Evolutionary conservation across 2,888 invertebrate species (phyloP), one percentile per base, ranked within the genome.

Genomic region (Colostygia pectinataria): DNA sequence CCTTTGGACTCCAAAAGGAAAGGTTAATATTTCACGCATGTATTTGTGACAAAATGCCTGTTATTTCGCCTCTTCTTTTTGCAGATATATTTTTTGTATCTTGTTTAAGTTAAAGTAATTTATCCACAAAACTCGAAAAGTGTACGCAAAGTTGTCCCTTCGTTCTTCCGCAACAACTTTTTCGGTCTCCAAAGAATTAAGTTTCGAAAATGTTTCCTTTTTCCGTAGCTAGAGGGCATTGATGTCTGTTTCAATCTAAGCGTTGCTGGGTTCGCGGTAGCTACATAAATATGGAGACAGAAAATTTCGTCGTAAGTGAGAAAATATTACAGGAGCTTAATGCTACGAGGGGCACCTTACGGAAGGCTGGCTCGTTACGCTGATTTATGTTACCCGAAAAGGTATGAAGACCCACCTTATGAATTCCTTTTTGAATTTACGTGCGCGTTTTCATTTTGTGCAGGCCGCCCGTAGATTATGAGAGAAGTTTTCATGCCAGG

Each of bases 241-340:
- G 15, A 29, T 47, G 33, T 39, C 32, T 23, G 13, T 39, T 39
- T 36, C 23, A 31, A 50, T 50, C 50, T 40, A 45, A 44, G 20
- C 20, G 41, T 12, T 41, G 23, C 2, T 40, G 14, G 13, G 33
- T 43, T 34, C 38, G 18, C 13, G 46, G 32, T 28, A 15, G 27
- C 23, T 66, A 75, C 79, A 77, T 86, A 87, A 89, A 87, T 83
- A 87, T 74, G 75, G 74, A 77, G 83, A 83, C 83, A 80, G 83
- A 82, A 82, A 86, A 83, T 88, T 85, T 84, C 75, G 80, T 77
- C 83, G 81, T 86, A 87, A 89, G 88, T 86, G 87, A 87, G 88
- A 84, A 89, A 88, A 88, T 90, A 90, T 88, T 87, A 83, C 82
- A 68, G 77, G 66, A 78, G 87, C 85, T 89, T 89, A 87, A 84